Base-by-base conservation (phyloP, 1,140 invertebrate genomes). In the Hypothenemus hampei region DNA sequence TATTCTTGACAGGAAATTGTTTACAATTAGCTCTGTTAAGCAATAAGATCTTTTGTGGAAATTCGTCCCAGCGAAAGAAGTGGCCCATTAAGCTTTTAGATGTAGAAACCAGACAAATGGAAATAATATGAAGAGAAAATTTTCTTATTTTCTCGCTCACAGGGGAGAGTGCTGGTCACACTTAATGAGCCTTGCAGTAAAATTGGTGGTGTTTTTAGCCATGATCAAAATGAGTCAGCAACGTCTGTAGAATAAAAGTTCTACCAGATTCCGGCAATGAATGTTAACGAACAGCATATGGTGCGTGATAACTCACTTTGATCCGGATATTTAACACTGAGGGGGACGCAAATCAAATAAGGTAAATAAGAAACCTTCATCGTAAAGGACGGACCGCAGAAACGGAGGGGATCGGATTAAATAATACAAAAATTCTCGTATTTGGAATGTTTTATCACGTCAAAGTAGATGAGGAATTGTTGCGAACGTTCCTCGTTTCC, bases 1-100 rank as follows among this genome's bases (percentile, higher is more conserved):
- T n/a, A n/a, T n/a, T n/a, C n/a, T n/a, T n/a, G n/a, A n/a, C n/a
- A n/a, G n/a, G n/a, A 41, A 41, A 51, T 51, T 18, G 51, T 43
- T 35, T 35, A 46, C 43, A 56, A 41, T 54, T 54, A 54, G 41
- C 11, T 18, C 19, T 15, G n/a, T 43, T 21, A 33, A 54, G 45
- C 46, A 46, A 54, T 54, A 54, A 60, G 57, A 61, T 51, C 58
- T 61, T 63, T 63, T 61, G 23, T 55, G 57, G 47, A n/a, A n/a
- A n/a, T n/a, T n/a, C n/a, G n/a, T n/a, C n/a, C n/a, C n/a, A 66
- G 66, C 65, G 61, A 61, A 63, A 66, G 65, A 66, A 65, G 66
- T 66, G 66, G 65, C 58, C 65, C 66, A 68, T 68, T 64, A 62
- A 60, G 63, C 60, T 63, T 61, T 68, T 63, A 62, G 58, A 39